Base-by-base conservation (phyloP, 2,888 invertebrate species). In the Sylvicola cinctus region DNA sequence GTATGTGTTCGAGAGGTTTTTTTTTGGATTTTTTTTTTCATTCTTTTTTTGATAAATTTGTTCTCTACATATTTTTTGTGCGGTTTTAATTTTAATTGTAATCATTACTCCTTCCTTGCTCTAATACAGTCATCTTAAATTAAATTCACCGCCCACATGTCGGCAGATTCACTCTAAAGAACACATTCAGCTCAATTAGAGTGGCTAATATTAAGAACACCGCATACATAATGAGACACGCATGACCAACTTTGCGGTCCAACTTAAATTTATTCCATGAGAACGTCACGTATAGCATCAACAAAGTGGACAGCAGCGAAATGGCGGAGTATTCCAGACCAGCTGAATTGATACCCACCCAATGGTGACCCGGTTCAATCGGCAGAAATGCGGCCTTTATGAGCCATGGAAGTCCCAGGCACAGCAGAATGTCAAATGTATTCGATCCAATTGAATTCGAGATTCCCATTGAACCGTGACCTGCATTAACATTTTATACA, bases 261-360 rank as follows among this genome's bases (percentile, higher is more conserved):
- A 91, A 61, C 58, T 78, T 74, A 62, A 85, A 87, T 60, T 78
- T 78, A 61, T 87, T 87, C 52, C 79, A 65, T 51, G 79, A 77
- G 51, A 91, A 79, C 39, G 81, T 78, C 44, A 78, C 61, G 56
- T 87, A 80, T 43, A 91, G 67, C 51, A 88, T 64, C 50, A 85
- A 65, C 33, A 91, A 64, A 3, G 88, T 87, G 32, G 83, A 81
- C 40, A 91, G 63, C 44, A 91, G 62, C 23, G 85, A 85, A 49
- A 90, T 81, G 36, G 87, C 79, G 41, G 85, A 85, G 61, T 88
- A 91, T 50, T 84, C 83, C 45, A 91, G 62, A 4, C 88, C 90
- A 46, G 80, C 78, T 29, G 88, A 88, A 58, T 85, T 85, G 49
- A 91, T 88, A 47, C 76, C 74, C 56, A 75, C 74, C 68, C 72